Conservation (phyloP, 2,888 invertebrate species). For the Rhagonycha lutea region DNA sequence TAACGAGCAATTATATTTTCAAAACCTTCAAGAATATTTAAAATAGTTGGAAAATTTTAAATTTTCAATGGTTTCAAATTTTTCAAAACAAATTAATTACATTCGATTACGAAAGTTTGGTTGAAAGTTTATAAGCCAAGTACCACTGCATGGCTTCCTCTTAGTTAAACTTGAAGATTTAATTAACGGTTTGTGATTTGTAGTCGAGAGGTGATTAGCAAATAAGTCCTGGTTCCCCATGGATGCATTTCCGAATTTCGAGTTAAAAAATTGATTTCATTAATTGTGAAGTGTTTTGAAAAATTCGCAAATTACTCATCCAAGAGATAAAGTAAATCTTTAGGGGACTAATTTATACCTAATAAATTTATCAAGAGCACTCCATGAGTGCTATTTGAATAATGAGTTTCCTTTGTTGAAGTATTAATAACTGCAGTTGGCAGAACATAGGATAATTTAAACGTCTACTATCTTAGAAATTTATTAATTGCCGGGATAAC, state of each 20-base stretch:
- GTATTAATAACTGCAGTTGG: not conserved
- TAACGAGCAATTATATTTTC: conserved; percentile 9
- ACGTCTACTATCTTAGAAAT: not conserved
- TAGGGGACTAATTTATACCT: not conserved
- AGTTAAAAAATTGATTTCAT: not conserved
- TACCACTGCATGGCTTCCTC: not conserved
- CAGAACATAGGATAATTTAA: not conserved
- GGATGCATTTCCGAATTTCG: not conserved
- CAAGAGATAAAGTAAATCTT: not conserved
- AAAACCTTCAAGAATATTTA: not conserved
- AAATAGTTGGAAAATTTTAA: not conserved
- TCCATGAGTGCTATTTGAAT: not conserved
- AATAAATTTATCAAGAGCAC: not conserved
- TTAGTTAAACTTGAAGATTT: not conserved
- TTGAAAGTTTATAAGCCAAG: not conserved
- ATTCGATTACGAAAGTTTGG: not conserved
- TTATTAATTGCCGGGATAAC: not conserved
- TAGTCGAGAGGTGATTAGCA: not conserved
- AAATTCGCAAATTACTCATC: not conserved
- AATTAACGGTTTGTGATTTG: not conserved
- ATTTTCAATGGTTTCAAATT: not conserved
- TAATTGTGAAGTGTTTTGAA: not conserved
- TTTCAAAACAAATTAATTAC: not conserved
- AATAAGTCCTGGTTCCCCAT: not conserved
- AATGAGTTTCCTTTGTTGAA: not conserved